Percentiles rank a stretch among this genome's conserved stretches.
These are phyloP conservation scores for Diplodus puntazzo DNA, from an alignment of 2,797 vertebrate genomes.

Conservation along the genomic window DNA sequence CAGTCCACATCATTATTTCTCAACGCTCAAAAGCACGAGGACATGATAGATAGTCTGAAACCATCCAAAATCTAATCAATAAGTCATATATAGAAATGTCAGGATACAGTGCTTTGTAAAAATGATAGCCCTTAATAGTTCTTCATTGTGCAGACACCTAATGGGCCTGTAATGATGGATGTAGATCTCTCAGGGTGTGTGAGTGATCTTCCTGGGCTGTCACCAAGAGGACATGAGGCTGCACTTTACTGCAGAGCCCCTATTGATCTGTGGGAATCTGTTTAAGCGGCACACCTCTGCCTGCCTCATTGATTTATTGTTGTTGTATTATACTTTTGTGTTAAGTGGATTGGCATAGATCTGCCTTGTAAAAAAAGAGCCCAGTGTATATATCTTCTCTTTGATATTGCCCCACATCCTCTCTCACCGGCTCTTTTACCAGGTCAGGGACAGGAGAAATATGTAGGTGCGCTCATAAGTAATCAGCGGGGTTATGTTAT, in stretches of 20 bases:
- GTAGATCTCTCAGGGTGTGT: slow-evolving; percentile 57
- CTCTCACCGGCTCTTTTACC: slow-evolving; percentile 3
- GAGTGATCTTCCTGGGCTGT: slow-evolving; percentile 68
- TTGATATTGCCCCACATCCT: slow-evolving; percentile 52
- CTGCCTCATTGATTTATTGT: slow-evolving; percentile 76
- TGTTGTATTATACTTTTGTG: slow-evolving; percentile 76
- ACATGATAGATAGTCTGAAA: slow-evolving; percentile 59
- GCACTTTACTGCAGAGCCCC: slow-evolving; percentile 68
- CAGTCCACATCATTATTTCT: slow-evolving; percentile 54
- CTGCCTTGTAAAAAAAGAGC: slow-evolving; percentile 61
- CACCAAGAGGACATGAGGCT: slow-evolving; percentile 71
- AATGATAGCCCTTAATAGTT: slow-evolving; percentile 71
- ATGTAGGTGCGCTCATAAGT: slow-evolving; percentile 7
- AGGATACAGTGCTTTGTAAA: slow-evolving; percentile 69
- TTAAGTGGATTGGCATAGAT: slow-evolving; percentile 76
- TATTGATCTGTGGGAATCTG: slow-evolving; percentile 77
- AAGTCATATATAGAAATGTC: slow-evolving; percentile 74
- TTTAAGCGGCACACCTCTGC: slow-evolving; percentile 72
- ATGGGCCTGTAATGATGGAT: slow-evolving; percentile 72
- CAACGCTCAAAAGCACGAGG: slow-evolving; percentile 51
- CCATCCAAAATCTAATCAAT: slow-evolving; percentile 64
- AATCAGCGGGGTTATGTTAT: slow-evolving; percentile 9
- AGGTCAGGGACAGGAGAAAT: neutral
- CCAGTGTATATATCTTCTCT: slow-evolving; percentile 51
- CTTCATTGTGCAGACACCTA: slow-evolving; percentile 65